phyloP scores from a whole-genome alignment of 2,113 vertebrate genomes.

The Oplegnathus fasciatus region DNA sequence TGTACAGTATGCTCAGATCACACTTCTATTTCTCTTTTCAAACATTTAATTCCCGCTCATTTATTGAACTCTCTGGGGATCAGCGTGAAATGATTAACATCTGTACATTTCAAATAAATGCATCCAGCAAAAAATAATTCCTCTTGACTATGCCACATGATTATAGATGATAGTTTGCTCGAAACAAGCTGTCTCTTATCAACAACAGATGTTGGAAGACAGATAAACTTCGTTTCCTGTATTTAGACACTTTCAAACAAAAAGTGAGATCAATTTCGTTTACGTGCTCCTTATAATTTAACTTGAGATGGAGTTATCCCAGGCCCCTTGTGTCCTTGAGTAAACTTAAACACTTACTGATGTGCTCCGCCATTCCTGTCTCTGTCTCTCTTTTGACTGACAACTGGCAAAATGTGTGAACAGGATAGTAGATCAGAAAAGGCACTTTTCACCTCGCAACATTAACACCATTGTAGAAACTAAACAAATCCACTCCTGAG shows the following conservation, averaged over 20 bases:
- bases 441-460: neutral
- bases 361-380: neutral
- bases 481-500: neutral
- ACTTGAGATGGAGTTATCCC: neutral
- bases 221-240: neutral
- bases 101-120: slow-evolving; percentile 15
- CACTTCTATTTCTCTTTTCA: slow-evolving; percentile 40
- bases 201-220: neutral
- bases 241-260: neutral
- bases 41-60: slow-evolving; percentile 31
- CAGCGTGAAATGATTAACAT: slow-evolving; percentile 23
- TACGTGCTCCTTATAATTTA: neutral
- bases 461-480: neutral
- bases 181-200: neutral
- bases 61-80: slow-evolving; percentile 20
- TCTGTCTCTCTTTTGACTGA: neutral
- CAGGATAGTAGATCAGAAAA: neutral
- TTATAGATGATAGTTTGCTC: neutral
- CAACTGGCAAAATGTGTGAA: neutral
- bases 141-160: neutral
- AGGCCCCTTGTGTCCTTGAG: neutral
- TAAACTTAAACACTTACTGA: neutral
- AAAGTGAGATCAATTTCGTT: neutral
- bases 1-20: slow-evolving; percentile 37
- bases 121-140: neutral